A percentile compares a stretch with the other conserved stretches of the same genome.
These are phyloP conservation scores for Eueremaeus valkanovi DNA, from an alignment of 2,888 invertebrate species.

Conservation along the genomic window DNA sequence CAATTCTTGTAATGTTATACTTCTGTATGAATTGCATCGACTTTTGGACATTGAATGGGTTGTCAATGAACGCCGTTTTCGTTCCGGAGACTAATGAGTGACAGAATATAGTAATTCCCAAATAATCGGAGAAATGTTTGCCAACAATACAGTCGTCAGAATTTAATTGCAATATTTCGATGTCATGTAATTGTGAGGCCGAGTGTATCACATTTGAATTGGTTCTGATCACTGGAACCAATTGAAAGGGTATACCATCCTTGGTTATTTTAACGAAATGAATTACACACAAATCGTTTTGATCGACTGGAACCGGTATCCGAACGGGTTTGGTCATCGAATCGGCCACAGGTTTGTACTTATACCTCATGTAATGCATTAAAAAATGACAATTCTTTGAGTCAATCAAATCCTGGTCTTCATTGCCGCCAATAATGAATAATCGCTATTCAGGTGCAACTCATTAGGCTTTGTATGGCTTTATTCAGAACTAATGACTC, in stretches of 20 bases:
- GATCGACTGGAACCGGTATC: background rate
- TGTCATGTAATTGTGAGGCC: background rate
- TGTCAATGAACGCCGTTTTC: background rate
- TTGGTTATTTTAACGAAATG: background rate
- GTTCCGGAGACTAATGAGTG: background rate
- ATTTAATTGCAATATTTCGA: background rate
- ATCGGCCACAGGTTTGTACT: background rate
- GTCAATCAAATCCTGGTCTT: background rate
- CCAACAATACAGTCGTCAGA: background rate
- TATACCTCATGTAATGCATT: background rate
- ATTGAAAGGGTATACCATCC: background rate
- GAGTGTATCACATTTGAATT: background rate
- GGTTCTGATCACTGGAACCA: conserved; percentile 5
- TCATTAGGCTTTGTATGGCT: background rate
- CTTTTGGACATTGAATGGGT: background rate
- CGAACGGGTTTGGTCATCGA: background rate
- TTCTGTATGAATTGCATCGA: background rate
- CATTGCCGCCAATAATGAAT: background rate
- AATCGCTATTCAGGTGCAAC: background rate
- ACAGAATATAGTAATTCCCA: background rate
- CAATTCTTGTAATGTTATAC: background rate
- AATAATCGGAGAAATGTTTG: background rate
- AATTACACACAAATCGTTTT: background rate
- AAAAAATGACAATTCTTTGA: background rate
- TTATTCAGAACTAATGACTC: background rate